Evolutionary conservation across 1,140 invertebrate species (phyloP), one percentile per base, ranked within the genome.

Genomic region (Drosophila melanica): DNA sequence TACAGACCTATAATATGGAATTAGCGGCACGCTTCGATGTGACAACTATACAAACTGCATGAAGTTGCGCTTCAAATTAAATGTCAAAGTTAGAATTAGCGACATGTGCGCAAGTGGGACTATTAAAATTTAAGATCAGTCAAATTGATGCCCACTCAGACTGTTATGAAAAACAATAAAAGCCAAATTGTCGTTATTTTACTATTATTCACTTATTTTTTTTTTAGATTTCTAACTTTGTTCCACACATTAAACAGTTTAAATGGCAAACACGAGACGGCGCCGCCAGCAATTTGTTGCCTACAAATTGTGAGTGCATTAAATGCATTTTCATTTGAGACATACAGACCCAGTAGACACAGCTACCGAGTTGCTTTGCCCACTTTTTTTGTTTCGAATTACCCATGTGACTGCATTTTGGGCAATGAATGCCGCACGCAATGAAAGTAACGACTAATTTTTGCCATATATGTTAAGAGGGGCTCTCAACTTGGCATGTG

Each of bases 161-260:
- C 12, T 39, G 39, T 48, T 58, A 35, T n/a, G 7, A 42, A 4
- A 68, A 47, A 33, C 9, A 33, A 51, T 39, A 18, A 35, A 37
- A 47, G 7, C 7, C 16, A 59, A 20, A 45, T 59, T 35, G 33
- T 75, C 50, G 63, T 66, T 54, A 71, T 35, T 35, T 8, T 35
- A 6, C 6, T 27, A 27, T 6, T 27, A 27, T 27, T 27, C 4
- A 3, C 2, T 23, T 60, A 60, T 78, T 65, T 75, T 41, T 54
- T 57, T 65, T 77, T 62, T 42, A 74, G 64, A 71, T 63, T 54
- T 53, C 50, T 68, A 47, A 41, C 54, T 30, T 41, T 53, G 79
- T 82, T 82, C 79, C 80, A 51, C 20, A 53, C 62, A 75, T 84
- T 82, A 79, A 64, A 58, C 71, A 33, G 58, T 23, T 41, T 82